Percentiles rank a stretch among this genome's conserved stretches.
Evolutionary conservation across 2,888 invertebrate genomes (phyloP).

Genomic region (Lasiommata megera): DNA sequence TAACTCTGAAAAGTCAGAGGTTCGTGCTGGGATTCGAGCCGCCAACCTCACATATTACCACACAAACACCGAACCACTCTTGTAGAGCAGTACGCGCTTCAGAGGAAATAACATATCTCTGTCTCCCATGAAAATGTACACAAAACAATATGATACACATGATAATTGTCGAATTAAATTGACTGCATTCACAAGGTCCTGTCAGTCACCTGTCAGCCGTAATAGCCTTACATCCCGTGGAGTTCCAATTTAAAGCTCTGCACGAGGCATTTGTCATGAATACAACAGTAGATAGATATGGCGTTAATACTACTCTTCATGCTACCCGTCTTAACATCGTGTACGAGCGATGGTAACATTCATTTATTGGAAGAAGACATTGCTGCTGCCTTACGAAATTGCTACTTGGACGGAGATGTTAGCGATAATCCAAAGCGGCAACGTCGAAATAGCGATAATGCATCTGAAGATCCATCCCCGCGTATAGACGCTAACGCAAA

Average conservation of each 20-base stretch:
- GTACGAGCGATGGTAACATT: slow-evolving; percentile 65
- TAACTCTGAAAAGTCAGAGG: too few relatives aligned
- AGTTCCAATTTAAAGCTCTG: slow-evolving; percentile 45
- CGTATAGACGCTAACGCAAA: slow-evolving; percentile 51
- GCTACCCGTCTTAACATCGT: slow-evolving; percentile 47
- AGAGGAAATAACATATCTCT: too few relatives aligned
- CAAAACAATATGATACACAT: not conserved
- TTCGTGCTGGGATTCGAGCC: too few relatives aligned
- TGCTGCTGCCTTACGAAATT: slow-evolving; percentile 55
- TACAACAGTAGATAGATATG: slow-evolving; percentile 46
- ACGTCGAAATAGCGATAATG: slow-evolving; percentile 41
- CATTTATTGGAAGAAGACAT: slow-evolving; percentile 68
- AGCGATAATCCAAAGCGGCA: slow-evolving; percentile 36
- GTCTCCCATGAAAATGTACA: not conserved
- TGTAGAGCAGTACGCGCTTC: too few relatives aligned
- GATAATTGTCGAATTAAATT: slow-evolving; percentile 5
- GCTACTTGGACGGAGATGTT: slow-evolving; percentile 38
- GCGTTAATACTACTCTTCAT: slow-evolving; percentile 42
- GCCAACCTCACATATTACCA: too few relatives aligned
- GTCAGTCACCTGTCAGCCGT: slow-evolving; percentile 52
- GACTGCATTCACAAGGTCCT: slow-evolving; percentile 17
- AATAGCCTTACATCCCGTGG: slow-evolving; percentile 55
- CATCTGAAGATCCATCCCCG: slow-evolving; percentile 38
- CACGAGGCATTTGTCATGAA: slow-evolving; percentile 9
- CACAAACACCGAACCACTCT: too few relatives aligned